These are phyloP conservation scores for Amblyjoppa proteus DNA, from an alignment of 2,888 invertebrate species.

Conservation along the genomic window DNA sequence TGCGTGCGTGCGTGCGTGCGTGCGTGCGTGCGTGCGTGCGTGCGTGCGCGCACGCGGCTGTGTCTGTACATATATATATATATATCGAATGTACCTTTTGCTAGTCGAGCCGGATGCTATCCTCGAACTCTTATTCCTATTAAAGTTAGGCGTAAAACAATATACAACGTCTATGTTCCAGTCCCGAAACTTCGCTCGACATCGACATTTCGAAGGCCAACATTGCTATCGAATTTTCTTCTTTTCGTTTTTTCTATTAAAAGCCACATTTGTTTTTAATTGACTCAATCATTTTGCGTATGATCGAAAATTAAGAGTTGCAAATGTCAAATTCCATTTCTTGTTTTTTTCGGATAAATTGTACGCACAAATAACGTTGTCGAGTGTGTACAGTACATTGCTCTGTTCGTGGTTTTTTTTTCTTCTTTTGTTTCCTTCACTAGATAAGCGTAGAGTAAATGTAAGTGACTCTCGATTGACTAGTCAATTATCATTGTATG, in stretches of 20 bases:
- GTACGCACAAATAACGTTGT: background rate
- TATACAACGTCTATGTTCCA: conserved; percentile 57
- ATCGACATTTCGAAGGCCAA: conserved; percentile 45
- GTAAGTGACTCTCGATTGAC: conserved; percentile 63
- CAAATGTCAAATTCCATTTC: background rate
- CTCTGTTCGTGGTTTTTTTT: conserved; percentile 19
- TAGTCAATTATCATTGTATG: conserved; percentile 62
- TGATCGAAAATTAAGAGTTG: conserved; percentile 7
- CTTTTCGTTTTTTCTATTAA: conserved; percentile 5
- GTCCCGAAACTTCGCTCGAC: conserved; percentile 24
- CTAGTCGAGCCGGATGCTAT: conserved; percentile 42
- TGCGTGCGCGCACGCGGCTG: too few relatives aligned
- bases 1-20: too few relatives aligned
- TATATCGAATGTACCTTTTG: conserved; percentile 37
- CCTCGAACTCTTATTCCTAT: conserved; percentile 30
- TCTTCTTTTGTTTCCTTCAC: background rate
- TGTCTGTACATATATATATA: conserved; percentile 2
- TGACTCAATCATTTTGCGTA: conserved; percentile 1
- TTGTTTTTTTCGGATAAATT: conserved; percentile 8
- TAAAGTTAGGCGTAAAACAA: conserved; percentile 61
- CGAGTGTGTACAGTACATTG: conserved; percentile 17
- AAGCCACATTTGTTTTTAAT: conserved; percentile 26
- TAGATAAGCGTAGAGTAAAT: conserved; percentile 43
- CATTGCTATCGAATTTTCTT: conserved; percentile 19
- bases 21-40: too few relatives aligned